Evolutionary conservation across 1,140 invertebrate genomes (phyloP), one percentile per base, ranked within the genome.

Genomic region (Calliopsis andreniformis): DNA sequence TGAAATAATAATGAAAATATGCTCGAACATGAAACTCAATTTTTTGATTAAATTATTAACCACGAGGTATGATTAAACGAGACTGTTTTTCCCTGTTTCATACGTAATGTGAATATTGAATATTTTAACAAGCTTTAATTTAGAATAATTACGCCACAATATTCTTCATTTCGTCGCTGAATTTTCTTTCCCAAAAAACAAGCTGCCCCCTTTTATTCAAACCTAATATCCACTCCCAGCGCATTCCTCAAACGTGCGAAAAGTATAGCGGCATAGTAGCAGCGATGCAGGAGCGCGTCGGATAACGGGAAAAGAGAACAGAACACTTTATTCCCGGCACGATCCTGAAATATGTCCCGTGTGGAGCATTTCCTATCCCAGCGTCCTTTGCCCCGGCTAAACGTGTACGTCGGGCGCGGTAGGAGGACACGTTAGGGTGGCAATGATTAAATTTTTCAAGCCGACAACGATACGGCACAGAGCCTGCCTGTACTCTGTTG

Each of bases 251-350:
- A 32, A 30, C 55, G 7, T n/a, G 6, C 7, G 56, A 35, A 71
- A 20, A 71, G 8, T 59, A 51, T 55, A 51, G 51, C 20, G 18
- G 3, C 45, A 12, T 23, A 16, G 20, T 30, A 18, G 20, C 42
- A 3, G 25, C 53, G 56, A 61, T 3, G 30, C 30, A 43, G 42
- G 14, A 5, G n/a, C 39, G 8, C 42, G 18, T 14, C 8, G 30
- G 20, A 20, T 14, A 59, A 51, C 30, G 32, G 28, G 73, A 51
- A 76, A 71, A 68, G 66, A 76, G 78, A 70, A 56, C 45, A 53
- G 71, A 79, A 79, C 69, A 49, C 70, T 70, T 75, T 71, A 78
- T 79, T 75, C 77, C 35, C 45, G 28, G 53, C 78, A 70, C 71
- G 71, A 32, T 35, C 25, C 25, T 63, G 71, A 80, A 80, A 80